Percentiles rank a stretch among this genome's conserved stretches.
These are phyloP conservation scores for Triplophysa dalaica DNA, from an alignment of 2,113 vertebrate genomes.

Conservation along the genomic window DNA sequence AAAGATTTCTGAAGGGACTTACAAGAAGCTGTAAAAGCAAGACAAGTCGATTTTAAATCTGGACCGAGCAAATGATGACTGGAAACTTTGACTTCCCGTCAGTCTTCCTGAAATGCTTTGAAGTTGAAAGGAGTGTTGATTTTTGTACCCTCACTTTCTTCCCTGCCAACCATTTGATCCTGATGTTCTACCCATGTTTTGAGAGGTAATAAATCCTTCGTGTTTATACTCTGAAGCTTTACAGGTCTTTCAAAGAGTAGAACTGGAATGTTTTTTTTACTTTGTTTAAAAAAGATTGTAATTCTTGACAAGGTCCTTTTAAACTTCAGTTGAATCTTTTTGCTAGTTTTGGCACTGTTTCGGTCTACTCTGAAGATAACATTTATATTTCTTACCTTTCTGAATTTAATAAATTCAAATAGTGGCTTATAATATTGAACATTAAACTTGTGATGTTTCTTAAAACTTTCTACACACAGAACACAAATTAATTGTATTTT, in stretches of 20 bases:
- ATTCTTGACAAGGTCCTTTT: neutral
- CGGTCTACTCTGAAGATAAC: neutral
- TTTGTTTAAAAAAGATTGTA: neutral
- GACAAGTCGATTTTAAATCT: neutral
- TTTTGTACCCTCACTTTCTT: conserved; percentile 42
- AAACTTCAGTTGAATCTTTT: neutral
- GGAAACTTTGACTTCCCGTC: conserved; percentile 66
- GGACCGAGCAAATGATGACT: conserved; percentile 58
- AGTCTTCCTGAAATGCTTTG: conserved; percentile 48
- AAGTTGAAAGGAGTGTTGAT: conserved; percentile 42
- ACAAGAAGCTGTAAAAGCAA: neutral
- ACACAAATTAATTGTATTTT: too few species aligned
- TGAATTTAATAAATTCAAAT: too few species aligned
- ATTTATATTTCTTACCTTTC: too few species aligned
- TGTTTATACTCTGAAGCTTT: neutral
- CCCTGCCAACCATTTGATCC: neutral
- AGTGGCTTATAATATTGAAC: too few species aligned
- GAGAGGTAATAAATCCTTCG: neutral
- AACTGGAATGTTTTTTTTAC: neutral
- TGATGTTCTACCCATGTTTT: neutral
- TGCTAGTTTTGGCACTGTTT: neutral
- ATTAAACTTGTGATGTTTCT: too few species aligned
- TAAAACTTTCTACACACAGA: too few species aligned
- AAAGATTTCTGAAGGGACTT: neutral
- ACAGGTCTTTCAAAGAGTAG: neutral